Evolutionary conservation across 2,113 vertebrate species (phyloP).

Genomic region (Callocephalon fimbriatum): DNA sequence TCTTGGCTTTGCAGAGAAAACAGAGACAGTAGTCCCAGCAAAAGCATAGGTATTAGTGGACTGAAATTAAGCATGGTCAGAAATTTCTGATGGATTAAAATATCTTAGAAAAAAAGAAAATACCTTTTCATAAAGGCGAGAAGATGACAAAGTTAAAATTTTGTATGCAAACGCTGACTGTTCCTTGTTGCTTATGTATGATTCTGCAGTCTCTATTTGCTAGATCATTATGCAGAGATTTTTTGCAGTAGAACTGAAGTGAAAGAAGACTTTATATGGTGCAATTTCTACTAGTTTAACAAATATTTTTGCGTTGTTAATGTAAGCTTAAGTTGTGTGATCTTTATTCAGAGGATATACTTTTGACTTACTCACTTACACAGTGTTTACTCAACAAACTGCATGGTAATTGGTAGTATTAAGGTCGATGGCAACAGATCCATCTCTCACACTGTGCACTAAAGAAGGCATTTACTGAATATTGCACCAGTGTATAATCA

Average conservation of each 20-base stretch:
- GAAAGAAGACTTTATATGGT: not conserved
- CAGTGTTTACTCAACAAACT: slow-evolving; percentile 15
- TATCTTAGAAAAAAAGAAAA: not conserved
- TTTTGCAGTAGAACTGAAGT: not conserved
- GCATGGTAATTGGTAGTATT: not conserved
- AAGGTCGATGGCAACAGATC: slow-evolving; percentile 4
- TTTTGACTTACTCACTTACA: not conserved
- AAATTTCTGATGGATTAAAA: not conserved
- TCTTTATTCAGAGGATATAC: slow-evolving; percentile 6
- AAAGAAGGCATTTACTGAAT: not conserved
- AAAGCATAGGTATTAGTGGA: not conserved
- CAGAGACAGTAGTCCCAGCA: not conserved
- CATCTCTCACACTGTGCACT: not conserved
- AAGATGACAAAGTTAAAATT: not conserved
- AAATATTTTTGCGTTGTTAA: not conserved
- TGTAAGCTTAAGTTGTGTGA: not conserved
- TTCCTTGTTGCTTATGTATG: not conserved
- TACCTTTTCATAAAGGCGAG: not conserved
- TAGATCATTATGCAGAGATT: not conserved
- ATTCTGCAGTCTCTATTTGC: not conserved
- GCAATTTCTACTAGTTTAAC: not conserved
- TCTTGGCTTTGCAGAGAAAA: not conserved
- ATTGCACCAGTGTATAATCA: not conserved
- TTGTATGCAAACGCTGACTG: not conserved
- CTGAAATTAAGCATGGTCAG: not conserved